These are phyloP conservation scores for Gymnoscopelus braueri DNA, from an alignment of 2,797 vertebrate genomes.

Conservation along the genomic window DNA sequence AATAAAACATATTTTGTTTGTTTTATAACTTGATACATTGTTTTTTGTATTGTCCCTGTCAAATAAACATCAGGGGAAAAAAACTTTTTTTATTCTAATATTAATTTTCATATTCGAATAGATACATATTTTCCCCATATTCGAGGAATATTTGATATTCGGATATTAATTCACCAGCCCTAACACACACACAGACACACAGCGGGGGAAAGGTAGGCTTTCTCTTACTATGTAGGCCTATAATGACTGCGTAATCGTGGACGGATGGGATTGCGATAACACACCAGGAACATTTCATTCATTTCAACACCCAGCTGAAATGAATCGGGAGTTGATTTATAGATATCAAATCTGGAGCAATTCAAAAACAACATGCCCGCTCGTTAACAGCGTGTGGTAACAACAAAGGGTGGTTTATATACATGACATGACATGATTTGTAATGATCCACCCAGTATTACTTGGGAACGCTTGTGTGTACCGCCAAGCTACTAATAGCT, in stretches of 20 bases:
- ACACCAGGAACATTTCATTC: neutral
- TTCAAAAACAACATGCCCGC: neutral
- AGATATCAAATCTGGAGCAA: neutral
- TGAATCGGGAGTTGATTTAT: neutral
- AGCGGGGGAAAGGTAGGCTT: neutral
- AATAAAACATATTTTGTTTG: too few species aligned
- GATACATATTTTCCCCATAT: too few species aligned
- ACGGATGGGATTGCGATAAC: neutral
- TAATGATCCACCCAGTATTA: slow-evolving; percentile 22
- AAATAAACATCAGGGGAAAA: too few species aligned
- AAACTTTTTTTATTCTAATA: too few species aligned
- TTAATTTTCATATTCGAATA: too few species aligned
- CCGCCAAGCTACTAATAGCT: slow-evolving; percentile 39
- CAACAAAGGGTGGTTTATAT: neutral
- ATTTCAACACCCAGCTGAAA: neutral
- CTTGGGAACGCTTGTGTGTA: slow-evolving; percentile 30
- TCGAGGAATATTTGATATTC: too few species aligned
- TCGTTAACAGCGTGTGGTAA: neutral
- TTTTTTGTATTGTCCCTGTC: too few species aligned
- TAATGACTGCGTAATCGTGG: neutral
- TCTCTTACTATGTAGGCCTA: neutral
- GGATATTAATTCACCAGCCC: too few species aligned
- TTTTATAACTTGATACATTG: too few species aligned
- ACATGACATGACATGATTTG: slow-evolving; percentile 12
- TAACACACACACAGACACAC: neutral